Percentiles rank a stretch among this genome's conserved stretches.
phyloP scores from a whole-genome alignment of 2,797 vertebrate genomes.

The Semotilus atromaculatus region DNA sequence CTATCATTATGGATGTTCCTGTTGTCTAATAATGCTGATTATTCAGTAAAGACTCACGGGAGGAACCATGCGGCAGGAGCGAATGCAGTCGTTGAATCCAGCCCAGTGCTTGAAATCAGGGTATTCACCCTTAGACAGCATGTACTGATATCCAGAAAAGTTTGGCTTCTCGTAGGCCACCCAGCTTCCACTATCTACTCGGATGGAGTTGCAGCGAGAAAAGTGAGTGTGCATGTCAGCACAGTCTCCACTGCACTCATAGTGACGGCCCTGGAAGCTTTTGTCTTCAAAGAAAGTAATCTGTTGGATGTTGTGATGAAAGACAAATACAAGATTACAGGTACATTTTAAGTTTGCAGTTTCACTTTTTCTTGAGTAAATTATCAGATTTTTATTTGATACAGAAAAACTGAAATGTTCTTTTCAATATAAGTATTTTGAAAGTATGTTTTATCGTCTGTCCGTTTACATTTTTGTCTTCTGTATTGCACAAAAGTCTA shows the following conservation, averaged over 20 bases:
- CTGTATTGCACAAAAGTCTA: background rate
- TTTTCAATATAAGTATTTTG: background rate
- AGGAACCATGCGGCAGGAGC: constrained; percentile 82
- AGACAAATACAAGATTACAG: background rate
- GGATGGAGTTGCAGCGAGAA: constrained; percentile 82
- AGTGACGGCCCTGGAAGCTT: constrained; percentile 81
- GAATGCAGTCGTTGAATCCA: constrained; percentile 83
- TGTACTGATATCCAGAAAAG: constrained; percentile 81
- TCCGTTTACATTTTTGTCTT: background rate
- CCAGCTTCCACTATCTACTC: constrained; percentile 78
- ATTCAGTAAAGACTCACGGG: constrained; percentile 71
- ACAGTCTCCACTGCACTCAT: constrained; percentile 77
- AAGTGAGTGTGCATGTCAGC: constrained; percentile 78
- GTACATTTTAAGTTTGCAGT: background rate
- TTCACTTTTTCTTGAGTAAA: background rate
- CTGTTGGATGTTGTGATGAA: constrained; percentile 57
- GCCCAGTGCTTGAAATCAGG: constrained; percentile 80
- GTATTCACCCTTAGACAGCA: constrained; percentile 81
- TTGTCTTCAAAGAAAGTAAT: constrained; percentile 82
- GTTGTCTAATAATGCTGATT: background rate
- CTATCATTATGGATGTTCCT: background rate
- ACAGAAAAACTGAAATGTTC: background rate
- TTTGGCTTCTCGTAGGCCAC: constrained; percentile 82
- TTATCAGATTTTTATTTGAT: background rate
- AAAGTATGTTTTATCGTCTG: background rate